phyloP scores from a whole-genome alignment of 2,888 invertebrate species.

The Eristalinus sepulchralis region DNA sequence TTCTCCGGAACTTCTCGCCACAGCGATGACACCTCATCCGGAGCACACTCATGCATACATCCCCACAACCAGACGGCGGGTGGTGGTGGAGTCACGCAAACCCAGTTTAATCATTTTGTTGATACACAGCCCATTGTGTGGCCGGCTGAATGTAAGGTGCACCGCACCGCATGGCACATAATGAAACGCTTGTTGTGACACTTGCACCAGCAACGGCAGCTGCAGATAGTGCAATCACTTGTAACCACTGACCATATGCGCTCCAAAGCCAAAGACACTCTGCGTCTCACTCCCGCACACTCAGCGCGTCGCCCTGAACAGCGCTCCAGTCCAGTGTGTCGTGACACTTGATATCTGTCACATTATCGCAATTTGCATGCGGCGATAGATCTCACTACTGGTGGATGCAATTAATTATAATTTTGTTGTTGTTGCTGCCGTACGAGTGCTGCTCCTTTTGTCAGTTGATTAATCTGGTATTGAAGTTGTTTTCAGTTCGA shows the following conservation, averaged over 20 bases:
- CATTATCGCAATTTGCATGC: conserved; percentile 70
- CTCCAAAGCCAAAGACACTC: not conserved
- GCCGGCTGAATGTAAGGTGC: not conserved
- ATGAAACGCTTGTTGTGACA: conserved; percentile 19
- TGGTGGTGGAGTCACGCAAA: not conserved
- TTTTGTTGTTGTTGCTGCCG: conserved; percentile 19
- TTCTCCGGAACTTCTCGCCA: not conserved
- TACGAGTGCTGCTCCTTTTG: not conserved
- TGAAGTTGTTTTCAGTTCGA: conserved; percentile 62
- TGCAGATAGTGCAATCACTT: conserved; percentile 36
- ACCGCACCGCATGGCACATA: not conserved
- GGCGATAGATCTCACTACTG: conserved; percentile 65
- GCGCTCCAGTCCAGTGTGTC: conserved; percentile 23
- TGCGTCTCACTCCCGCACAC: not conserved
- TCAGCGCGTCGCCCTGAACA: not conserved
- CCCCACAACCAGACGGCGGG: not conserved
- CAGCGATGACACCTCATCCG: not conserved
- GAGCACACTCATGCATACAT: not conserved
- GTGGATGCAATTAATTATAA: conserved; percentile 66
- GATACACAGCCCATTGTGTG: conserved; percentile 13
- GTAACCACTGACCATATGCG: conserved; percentile 52
- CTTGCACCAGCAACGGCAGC: conserved; percentile 34
- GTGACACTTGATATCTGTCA: conserved; percentile 71
- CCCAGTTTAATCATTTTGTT: conserved; percentile 36
- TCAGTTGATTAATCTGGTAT: conserved; percentile 62